Percentiles rank a stretch among this genome's conserved stretches.
phyloP scores from a whole-genome alignment of 2,797 vertebrate genomes.

The Diplodus sargus region DNA sequence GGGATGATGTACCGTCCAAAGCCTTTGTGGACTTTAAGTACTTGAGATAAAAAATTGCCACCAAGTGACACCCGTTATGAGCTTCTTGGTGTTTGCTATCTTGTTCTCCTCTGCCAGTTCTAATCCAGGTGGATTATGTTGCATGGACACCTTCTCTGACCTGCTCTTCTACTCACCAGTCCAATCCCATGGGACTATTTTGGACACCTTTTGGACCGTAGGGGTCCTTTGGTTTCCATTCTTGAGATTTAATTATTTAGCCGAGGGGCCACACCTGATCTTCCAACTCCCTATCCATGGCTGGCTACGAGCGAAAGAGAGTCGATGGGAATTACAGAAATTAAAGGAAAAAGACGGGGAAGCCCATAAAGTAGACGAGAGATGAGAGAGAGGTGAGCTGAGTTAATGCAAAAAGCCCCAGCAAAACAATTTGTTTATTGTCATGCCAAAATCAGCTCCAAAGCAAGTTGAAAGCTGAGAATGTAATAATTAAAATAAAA shows the following conservation, averaged over 20 bases:
- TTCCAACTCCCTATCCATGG: constrained; percentile 56
- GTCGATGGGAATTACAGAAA: constrained; percentile 7
- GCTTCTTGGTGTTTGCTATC: constrained; percentile 30
- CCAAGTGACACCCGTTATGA: constrained; percentile 28
- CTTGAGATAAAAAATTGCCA: constrained; percentile 33
- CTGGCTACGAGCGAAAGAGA: constrained; percentile 18
- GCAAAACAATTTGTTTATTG: constrained; percentile 78
- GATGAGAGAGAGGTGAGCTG: constrained; percentile 28
- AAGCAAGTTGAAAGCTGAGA: constrained; percentile 49
- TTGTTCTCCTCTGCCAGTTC: constrained; percentile 33
- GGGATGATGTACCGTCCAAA: background rate
- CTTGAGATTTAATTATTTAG: constrained; percentile 80
- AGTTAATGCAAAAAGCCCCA: constrained; percentile 60
- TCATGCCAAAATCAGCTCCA: constrained; percentile 66
- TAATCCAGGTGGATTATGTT: constrained; percentile 57
- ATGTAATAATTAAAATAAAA: constrained; percentile 6
- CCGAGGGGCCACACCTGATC: constrained; percentile 64
- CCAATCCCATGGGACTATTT: constrained; percentile 60
- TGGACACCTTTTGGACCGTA: constrained; percentile 54
- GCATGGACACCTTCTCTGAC: constrained; percentile 49
- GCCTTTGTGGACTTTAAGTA: background rate
- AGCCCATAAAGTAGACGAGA: constrained; percentile 7
- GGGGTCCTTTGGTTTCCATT: constrained; percentile 77
- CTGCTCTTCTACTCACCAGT: constrained; percentile 45
- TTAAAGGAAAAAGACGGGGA: background rate